Conservation (phyloP, 2,888 invertebrate genomes). For the Oxycera nigricornis region DNA sequence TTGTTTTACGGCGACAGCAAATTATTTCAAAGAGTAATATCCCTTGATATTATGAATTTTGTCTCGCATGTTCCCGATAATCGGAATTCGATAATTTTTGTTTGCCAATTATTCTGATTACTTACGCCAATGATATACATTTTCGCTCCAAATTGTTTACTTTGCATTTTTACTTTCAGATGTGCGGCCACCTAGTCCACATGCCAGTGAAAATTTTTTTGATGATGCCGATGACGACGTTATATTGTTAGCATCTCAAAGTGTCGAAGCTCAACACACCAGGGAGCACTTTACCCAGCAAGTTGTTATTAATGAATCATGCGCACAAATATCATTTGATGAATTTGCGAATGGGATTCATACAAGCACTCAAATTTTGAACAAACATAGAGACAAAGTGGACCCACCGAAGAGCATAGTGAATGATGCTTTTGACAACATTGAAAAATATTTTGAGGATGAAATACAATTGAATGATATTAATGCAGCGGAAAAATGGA, state of each 20-base stretch:
- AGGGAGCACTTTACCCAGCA: conserved; percentile 36
- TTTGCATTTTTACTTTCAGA: background rate
- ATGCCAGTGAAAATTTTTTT: conserved; percentile 41
- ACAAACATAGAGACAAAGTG: background rate
- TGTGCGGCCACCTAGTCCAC: background rate
- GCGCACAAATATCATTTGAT: conserved; percentile 36
- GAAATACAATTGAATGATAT: conserved; percentile 20
- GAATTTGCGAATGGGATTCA: conserved; percentile 25
- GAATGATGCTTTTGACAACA: conserved; percentile 38
- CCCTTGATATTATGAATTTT: too few relatives aligned
- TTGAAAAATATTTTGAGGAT: conserved; percentile 39
- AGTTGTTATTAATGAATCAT: conserved; percentile 20
- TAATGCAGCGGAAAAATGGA: background rate
- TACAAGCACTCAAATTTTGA: conserved; percentile 42
- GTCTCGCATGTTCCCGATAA: too few relatives aligned
- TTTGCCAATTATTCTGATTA: background rate
- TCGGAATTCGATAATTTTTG: background rate
- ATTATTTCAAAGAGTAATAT: too few relatives aligned
- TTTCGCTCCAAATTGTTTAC: too few relatives aligned
- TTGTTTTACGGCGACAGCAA: too few relatives aligned
- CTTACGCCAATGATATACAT: background rate
- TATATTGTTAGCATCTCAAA: conserved; percentile 47
- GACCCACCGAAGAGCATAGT: conserved; percentile 14
- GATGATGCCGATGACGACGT: conserved; percentile 48
- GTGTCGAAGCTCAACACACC: conserved; percentile 35